phyloP scores from a whole-genome alignment of 1,140 invertebrate species.

The Platyscapa corneri region DNA sequence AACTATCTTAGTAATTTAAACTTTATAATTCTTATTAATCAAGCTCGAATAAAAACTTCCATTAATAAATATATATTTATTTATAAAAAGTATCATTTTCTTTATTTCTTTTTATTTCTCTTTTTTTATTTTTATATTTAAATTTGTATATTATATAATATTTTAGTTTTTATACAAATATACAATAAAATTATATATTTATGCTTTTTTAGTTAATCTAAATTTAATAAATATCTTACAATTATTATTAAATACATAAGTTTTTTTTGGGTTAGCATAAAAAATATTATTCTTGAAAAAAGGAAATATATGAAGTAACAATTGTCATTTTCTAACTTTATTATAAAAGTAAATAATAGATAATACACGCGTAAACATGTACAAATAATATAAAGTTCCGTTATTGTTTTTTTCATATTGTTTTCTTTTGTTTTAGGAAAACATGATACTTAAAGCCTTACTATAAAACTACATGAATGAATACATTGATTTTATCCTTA shows the following conservation, averaged over 20 bases:
- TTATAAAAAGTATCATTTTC: neutral
- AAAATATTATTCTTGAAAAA: neutral
- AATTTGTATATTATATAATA: neutral
- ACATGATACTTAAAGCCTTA: neutral
- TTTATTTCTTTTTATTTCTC: neutral
- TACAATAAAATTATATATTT: neutral
- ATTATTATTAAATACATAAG: neutral
- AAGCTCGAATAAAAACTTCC: too few relatives aligned
- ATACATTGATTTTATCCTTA: too few relatives aligned
- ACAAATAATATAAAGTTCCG: conserved; percentile 6
- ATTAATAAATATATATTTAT: too few relatives aligned
- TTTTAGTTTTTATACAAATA: neutral
- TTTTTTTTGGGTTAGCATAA: neutral
- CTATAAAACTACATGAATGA: too few relatives aligned
- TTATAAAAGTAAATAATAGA: neutral
- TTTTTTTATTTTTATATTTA: too few relatives aligned
- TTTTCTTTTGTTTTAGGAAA: neutral
- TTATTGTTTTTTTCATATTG: neutral
- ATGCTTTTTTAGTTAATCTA: neutral
- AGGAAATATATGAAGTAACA: too few relatives aligned
- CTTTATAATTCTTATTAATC: too few relatives aligned
- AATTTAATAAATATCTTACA: neutral
- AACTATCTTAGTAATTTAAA: too few relatives aligned
- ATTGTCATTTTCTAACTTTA: too few relatives aligned
- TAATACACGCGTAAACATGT: neutral